Evolutionary conservation across 92 coral and sea anemone genomes (phyloP), one percentile per base, ranked within the genome.

Genomic region (Siderastrea siderea): DNA sequence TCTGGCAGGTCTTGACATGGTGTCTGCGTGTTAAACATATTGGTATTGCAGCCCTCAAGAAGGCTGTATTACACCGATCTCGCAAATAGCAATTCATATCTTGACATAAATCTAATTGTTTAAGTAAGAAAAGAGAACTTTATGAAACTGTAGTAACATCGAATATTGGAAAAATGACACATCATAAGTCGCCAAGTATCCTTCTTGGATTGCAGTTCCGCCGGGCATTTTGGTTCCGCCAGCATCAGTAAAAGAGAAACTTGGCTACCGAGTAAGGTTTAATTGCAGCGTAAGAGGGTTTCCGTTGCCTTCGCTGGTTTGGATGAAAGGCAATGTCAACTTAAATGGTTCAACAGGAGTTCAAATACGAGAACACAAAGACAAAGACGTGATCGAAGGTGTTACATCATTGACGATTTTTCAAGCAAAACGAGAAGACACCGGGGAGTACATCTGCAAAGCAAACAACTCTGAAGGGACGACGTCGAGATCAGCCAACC

Each of bases 211-310:
- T 68, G 5, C 81, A 90, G 91, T 88, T 45, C 91, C 77, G 5
- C 75, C 92, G 12, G 49, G 54, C 16, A 83, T 85, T 48, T 43
- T 48, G n/a, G 57, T 46, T 12, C 76, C 75, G 2, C 82, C 74
- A 52, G 12, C 67, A 62, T 76, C 89, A 2, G 6, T 55, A 5
- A 15, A 15, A 1, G 68, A 65, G 49, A 49, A 76, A 7, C 60
- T 82, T 55, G 79, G 76, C 10, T 3, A n/a, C 58, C 57, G 61
- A 44, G 86, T 81, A 8, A 89, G 87, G 1, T 80, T 94, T 5
- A 82, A 77, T 43, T 94, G 97, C 19, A 57, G 70, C 4, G 88
- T 82, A 4, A 79, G 92, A n/a, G 97, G 93, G 11, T 94, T 68
- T 49, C 97, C 95, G 0, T 49, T 47, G 48, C 95, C 95, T 12